phyloP scores from a whole-genome alignment of 1,140 invertebrate genomes.

The Ectropis grisescens region DNA sequence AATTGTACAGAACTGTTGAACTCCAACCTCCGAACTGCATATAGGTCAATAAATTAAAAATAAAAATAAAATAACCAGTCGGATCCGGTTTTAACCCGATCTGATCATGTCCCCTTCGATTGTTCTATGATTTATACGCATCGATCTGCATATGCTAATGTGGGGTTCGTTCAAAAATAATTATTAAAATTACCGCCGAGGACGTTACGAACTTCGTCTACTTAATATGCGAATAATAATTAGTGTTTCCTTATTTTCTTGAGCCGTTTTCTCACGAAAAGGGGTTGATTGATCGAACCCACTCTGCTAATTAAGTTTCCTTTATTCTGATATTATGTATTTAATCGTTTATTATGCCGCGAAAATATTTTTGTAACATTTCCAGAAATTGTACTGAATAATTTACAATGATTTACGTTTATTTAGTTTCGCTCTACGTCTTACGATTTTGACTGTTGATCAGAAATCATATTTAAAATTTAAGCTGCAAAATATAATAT shows the following conservation, averaged over 20 bases:
- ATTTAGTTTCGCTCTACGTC: too few species aligned
- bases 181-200: conserved; percentile 38
- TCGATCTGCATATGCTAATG: conserved; percentile 51
- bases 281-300: conserved; percentile 32
- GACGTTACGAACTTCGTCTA: conserved; percentile 28
- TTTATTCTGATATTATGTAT: too few species aligned
- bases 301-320: conserved; percentile 13
- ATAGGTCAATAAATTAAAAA: conserved; percentile 58
- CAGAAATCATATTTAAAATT: too few species aligned
- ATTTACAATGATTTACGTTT: too few species aligned
- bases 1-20: conserved; percentile 28
- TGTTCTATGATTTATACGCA: conserved; percentile 63
- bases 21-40: conserved; percentile 27
- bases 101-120: too few species aligned
- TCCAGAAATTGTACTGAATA: too few species aligned
- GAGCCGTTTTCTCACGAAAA: conserved; percentile 42
- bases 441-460: too few species aligned
- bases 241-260: conserved; percentile 40
- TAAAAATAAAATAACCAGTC: conserved; percentile 42
- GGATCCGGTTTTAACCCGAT: conserved; percentile 29
- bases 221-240: conserved; percentile 64
- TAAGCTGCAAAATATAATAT: too few species aligned
- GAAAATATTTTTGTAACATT: too few species aligned
- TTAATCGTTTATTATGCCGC: too few species aligned
- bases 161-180: conserved; percentile 36